Conservation (phyloP, 1,140 invertebrate species). For the Neodiprion pinetum region DNA sequence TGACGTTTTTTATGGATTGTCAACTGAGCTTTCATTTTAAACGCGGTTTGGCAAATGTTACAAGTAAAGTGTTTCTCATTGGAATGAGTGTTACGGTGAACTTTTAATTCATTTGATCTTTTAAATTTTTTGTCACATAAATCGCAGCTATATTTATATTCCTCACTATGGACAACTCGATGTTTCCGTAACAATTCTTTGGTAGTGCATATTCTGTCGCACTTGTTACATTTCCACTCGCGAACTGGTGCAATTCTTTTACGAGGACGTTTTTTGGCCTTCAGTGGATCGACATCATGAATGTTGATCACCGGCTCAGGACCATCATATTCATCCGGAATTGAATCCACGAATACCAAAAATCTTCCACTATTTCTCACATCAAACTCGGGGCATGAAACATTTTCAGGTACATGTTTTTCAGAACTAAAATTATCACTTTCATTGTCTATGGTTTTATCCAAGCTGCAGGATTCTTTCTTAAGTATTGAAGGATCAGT, state of each 20-base stretch:
- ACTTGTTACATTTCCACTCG: neutral
- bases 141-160: constrained; percentile 1
- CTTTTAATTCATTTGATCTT: constrained; percentile 12
- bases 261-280: neutral
- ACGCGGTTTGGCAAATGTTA: neutral
- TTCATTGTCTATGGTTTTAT: too few species aligned
- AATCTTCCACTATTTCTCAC: too few species aligned
- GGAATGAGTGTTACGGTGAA: constrained; percentile 9
- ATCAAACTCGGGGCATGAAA: too few species aligned
- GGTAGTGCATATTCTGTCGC: neutral
- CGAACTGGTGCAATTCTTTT: neutral
- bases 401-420: too few species aligned
- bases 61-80: constrained; percentile 9
- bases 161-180: neutral
- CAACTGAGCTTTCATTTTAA: constrained; percentile 8
- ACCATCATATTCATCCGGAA: neutral
- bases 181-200: constrained; percentile 10
- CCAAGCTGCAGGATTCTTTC: too few species aligned
- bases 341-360: too few species aligned
- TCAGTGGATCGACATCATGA: neutral
- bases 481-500: too few species aligned
- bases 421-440: too few species aligned
- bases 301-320: neutral
- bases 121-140: constrained; percentile 18
- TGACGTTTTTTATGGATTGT: neutral